Base-by-base conservation (phyloP, 2,888 invertebrate species). In the Drosophila anomalata region DNA sequence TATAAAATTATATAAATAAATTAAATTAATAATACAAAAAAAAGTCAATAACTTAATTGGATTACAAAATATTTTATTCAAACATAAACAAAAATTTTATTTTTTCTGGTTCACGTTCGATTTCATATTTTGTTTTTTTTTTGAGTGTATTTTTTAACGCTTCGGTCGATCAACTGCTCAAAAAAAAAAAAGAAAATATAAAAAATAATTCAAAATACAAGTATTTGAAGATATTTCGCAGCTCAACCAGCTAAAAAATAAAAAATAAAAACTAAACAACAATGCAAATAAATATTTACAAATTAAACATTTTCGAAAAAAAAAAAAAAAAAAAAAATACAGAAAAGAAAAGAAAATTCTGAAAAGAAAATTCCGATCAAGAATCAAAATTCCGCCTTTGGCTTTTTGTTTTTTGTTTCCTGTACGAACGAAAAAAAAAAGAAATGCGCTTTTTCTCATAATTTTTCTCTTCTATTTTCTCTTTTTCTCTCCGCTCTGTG, bases 321-420 rank as follows among this genome's bases (percentile, higher is more conserved):
- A 14, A 47, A 48, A 54, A 47, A 48, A 54, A 47, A 11, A 31
- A 31, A 31, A 31, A 31, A 31, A 31, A 17, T 17, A 17, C 17
- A 17, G 17, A 17, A 29, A 7, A 7, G 5, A 5, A 33, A 33
- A 33, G 4, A 2, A 29, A 29, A 29, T 29, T 29, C 29, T 7
- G 7, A 29, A 26, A 26, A 26, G 26, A 26, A 1, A 26, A 26
- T 33, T 56, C 61, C 59, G 44, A 66, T 48, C 14, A 20, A 52
- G 26, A 33, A 54, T 33, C 12, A n/a, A 79, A 78, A 93, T 94
- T 94, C 95, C 95, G 96, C 96, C 96, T 95, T 95, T 95, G 96
- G 96, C 95, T 96, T 94, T 94, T 94, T 94, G 85, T 77, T 79
- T 69, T 62, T 51, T 60, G 54, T 61, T 63, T 59, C 61, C 50